These are phyloP conservation scores for Cryptoblepharus egeriae DNA, from an alignment of 2,797 vertebrate genomes.

Conservation along the genomic window DNA sequence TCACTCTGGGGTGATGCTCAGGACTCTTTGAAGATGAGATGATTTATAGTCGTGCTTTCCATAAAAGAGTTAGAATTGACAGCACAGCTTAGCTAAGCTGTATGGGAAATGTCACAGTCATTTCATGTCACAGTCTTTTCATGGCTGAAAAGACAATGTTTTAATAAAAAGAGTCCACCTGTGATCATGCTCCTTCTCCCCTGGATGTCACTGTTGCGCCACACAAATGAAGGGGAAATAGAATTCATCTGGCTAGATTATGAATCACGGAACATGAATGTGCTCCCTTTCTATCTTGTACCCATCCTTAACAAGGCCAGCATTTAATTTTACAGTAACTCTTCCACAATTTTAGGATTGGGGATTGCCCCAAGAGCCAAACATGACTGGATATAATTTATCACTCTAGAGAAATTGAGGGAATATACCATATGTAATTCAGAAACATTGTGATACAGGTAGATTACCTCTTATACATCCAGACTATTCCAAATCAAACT, in stretches of 20 bases:
- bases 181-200: constrained; percentile 70
- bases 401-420: rapidly evolving
- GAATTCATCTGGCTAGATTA: not conserved
- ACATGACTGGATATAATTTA: rapidly evolving
- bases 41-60: not conserved
- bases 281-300: not conserved
- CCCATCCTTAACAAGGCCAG: not conserved
- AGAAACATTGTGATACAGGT: not conserved
- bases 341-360: not conserved
- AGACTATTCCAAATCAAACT: too few relatives aligned
- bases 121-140: rapidly evolving
- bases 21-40: not conserved
- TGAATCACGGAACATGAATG: not conserved
- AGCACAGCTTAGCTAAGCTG: not conserved
- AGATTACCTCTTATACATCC: too few relatives aligned
- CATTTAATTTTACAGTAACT: constrained; percentile 14
- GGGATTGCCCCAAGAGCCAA: not conserved
- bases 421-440: rapidly evolving
- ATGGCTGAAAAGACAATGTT: rapidly evolving
- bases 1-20: too few relatives aligned
- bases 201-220: constrained; percentile 81
- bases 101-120: rapidly evolving
- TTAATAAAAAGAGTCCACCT: constrained; percentile 7
- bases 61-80: not conserved
- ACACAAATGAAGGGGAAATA: not conserved